Evolutionary conservation across 2,888 invertebrate species (phyloP).

Genomic region (Drosophila atripex): DNA sequence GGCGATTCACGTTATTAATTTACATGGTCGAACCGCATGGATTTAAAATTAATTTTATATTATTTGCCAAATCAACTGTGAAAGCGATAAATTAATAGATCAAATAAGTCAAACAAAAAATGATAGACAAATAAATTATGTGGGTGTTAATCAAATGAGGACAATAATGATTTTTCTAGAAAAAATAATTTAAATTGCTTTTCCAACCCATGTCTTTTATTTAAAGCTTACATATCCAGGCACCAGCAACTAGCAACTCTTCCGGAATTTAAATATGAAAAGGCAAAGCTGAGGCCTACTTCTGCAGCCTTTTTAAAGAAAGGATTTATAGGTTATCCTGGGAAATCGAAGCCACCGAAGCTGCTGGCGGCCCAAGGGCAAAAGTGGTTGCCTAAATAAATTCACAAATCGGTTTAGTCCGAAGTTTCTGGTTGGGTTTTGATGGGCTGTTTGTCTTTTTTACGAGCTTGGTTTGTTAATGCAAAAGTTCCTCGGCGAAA

Average conservation of each 20-base stretch:
- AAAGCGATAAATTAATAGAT: constrained; percentile 74
- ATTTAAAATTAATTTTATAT: constrained; percentile 68
- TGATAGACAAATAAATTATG: constrained; percentile 3
- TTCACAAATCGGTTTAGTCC: constrained; percentile 64
- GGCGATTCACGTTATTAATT: constrained; percentile 52
- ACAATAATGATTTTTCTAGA: neutral
- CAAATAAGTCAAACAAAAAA: constrained; percentile 45
- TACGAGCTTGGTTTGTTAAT: constrained; percentile 62
- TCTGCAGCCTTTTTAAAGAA: neutral
- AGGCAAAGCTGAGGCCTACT: neutral
- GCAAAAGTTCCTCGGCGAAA: constrained; percentile 58
- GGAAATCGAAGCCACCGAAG: constrained; percentile 33
- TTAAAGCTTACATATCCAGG: neutral
- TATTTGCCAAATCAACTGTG: constrained; percentile 67
- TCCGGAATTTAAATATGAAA: constrained; percentile 2
- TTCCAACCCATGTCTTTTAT: neutral
- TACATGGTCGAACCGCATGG: constrained; percentile 42
- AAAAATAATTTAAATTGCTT: neutral
- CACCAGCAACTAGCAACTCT: neutral
- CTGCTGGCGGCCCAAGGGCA: constrained; percentile 16
- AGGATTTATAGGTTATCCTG: constrained; percentile 40
- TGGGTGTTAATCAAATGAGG: neutral
- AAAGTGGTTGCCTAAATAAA: constrained; percentile 57
- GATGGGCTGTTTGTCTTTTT: constrained; percentile 61
- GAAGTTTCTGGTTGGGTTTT: constrained; percentile 47